Conservation (phyloP, 2,113 vertebrate species). For the Bothrops jararaca region DNA sequence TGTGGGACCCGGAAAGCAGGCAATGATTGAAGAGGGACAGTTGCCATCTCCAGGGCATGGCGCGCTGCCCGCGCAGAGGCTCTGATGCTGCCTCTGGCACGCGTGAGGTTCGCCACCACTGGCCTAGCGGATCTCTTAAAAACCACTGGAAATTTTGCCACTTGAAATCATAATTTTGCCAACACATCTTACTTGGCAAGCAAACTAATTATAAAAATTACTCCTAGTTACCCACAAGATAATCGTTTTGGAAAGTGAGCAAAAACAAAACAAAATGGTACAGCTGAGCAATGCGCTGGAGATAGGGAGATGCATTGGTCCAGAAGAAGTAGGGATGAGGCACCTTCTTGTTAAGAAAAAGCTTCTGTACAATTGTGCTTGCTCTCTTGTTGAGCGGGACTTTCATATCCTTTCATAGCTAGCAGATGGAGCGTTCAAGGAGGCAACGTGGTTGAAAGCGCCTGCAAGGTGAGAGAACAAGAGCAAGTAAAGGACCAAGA, state of each 20-base stretch:
- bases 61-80: too few species aligned
- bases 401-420: neutral
- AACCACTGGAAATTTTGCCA: neutral
- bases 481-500: neutral
- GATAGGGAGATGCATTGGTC: neutral
- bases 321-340: neutral
- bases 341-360: neutral
- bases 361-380: too few species aligned
- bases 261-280: neutral
- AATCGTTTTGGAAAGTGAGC: neutral
- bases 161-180: neutral
- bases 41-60: too few species aligned
- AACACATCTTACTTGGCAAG: neutral
- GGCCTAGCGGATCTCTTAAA: neutral
- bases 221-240: neutral
- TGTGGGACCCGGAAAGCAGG: too few species aligned
- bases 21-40: too few species aligned
- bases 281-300: neutral
- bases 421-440: neutral
- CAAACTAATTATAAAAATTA: neutral
- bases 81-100: too few species aligned
- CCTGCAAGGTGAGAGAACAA: neutral
- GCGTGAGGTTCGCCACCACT: too few species aligned
- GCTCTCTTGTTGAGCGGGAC: neutral
- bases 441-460: neutral